Base-by-base conservation (phyloP, 1,140 invertebrate species). In the Megalopta genalis region DNA sequence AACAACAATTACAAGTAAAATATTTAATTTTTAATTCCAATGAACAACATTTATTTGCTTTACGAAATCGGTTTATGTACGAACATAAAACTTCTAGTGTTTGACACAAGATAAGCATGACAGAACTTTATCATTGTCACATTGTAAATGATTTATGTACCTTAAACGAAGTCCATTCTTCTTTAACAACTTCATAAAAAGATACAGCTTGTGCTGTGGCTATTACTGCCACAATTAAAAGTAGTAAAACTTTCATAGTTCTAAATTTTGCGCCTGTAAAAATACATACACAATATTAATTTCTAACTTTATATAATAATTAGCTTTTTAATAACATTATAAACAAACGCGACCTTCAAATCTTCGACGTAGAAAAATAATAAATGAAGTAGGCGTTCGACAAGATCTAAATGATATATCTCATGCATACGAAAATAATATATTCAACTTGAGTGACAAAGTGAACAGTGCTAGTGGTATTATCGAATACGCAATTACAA, bases 121-220 rank as follows among this genome's bases (percentile, higher is more conserved):
- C 16, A 39, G 21, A 66, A 21, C 10, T 32, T 6, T 23, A 37
- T 6, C 9, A 57, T 42, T 7, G 39, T 64, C 54, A n/a, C 27
- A 5, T n/a, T 60, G 39, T 18, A 46, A 46, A 54, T 14, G 6
- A 66, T 42, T 60, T 14, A 42, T 60, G 64, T 94, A 96, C 96
- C 95, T 97, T 97, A 90, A 95, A 97, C 2, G 95, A 90, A 23
- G 93, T 92, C 96, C 96, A 97, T 93, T 97, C 96, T 91, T 97
- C 95, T 78, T 93, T 91, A 18, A 97, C 92, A 49, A 97, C 92
- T 85, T 97, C 95, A 70, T 94, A 93, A 88, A 96, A 95, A 62
- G 95, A 95, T 66, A 97, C 93, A 18, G 94, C 94, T 62, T 94
- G 93, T 12, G 88, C 88, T 27, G 91, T 88, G 74, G 93, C 92